phyloP scores from a whole-genome alignment of 1,140 invertebrate species.

The Calycopis cecrops region DNA sequence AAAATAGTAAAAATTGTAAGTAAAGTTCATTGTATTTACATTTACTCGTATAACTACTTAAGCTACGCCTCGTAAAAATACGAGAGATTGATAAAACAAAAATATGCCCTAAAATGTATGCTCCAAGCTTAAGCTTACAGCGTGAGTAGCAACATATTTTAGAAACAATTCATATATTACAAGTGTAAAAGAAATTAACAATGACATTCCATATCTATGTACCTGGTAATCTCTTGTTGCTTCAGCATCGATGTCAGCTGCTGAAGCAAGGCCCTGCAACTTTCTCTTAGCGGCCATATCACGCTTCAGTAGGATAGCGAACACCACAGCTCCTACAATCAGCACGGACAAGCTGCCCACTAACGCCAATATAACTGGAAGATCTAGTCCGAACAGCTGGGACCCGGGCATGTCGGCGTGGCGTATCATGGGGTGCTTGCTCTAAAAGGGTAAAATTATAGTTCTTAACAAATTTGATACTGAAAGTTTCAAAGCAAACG shows the following conservation, averaged over 20 bases:
- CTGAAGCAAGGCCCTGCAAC: slow-evolving; percentile 79
- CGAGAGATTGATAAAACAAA: no score
- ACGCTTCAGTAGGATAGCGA: slow-evolving; percentile 84
- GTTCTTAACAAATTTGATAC: no score
- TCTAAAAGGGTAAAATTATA: slow-evolving; percentile 36
- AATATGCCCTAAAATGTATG: no score
- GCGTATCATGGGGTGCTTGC: slow-evolving; percentile 49
- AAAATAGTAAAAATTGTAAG: no score
- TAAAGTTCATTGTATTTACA: no score
- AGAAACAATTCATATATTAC: no score
- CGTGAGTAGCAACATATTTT: no score
- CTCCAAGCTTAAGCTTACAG: no score
- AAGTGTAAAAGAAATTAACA: no score
- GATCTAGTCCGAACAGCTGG: slow-evolving; percentile 75
- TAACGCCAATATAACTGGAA: slow-evolving; percentile 73
- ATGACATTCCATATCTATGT: not conserved
- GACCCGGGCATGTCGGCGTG: slow-evolving; percentile 34
- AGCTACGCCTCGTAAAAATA: no score
- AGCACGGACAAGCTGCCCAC: slow-evolving; percentile 76
- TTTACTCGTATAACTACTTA: no score
- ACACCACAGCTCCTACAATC: slow-evolving; percentile 80
- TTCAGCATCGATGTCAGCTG: slow-evolving; percentile 83
- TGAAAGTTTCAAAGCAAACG: no score
- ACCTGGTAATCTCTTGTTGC: slow-evolving; percentile 95
- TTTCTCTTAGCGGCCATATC: slow-evolving; percentile 83